A percentile compares a stretch with the other conserved stretches of the same genome.
phyloP scores from a whole-genome alignment of 2,113 vertebrate genomes.

The Casuarius casuarius region DNA sequence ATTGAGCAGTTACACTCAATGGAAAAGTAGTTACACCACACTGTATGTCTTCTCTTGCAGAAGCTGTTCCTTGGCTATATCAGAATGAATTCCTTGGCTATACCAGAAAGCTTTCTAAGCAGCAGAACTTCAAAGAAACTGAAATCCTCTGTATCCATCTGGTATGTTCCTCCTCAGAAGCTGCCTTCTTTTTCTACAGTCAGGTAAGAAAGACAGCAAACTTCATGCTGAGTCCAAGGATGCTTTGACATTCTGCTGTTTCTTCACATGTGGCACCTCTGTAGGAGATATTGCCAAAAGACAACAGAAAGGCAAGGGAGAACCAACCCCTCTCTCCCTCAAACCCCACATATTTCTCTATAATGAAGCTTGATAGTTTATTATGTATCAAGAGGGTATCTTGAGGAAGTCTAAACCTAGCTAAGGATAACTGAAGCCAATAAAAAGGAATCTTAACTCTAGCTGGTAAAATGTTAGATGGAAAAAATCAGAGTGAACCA shows the following conservation, averaged over 20 bases:
- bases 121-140: not conserved
- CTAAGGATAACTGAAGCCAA: not conserved
- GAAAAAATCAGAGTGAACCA: not conserved
- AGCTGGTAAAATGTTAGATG: not conserved
- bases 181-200: not conserved
- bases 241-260: not conserved
- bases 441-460: conserved; percentile 28
- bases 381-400: not conserved
- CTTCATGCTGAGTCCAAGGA: not conserved
- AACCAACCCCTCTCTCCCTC: not conserved
- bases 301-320: not conserved
- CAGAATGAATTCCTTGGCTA: not conserved
- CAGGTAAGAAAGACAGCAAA: not conserved
- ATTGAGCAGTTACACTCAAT: not conserved
- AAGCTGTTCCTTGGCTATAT: not conserved
- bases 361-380: not conserved
- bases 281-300: not conserved
- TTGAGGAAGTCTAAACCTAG: not conserved
- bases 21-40: not conserved
- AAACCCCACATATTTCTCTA: not conserved
- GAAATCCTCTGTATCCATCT: not conserved
- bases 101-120: not conserved
- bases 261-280: not conserved
- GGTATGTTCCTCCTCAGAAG: not conserved
- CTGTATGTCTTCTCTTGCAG: not conserved